A percentile compares a stretch with the other conserved stretches of the same genome.
Conservation (phyloP, 1,140 invertebrate species). For the Aphelinus certus region DNA sequence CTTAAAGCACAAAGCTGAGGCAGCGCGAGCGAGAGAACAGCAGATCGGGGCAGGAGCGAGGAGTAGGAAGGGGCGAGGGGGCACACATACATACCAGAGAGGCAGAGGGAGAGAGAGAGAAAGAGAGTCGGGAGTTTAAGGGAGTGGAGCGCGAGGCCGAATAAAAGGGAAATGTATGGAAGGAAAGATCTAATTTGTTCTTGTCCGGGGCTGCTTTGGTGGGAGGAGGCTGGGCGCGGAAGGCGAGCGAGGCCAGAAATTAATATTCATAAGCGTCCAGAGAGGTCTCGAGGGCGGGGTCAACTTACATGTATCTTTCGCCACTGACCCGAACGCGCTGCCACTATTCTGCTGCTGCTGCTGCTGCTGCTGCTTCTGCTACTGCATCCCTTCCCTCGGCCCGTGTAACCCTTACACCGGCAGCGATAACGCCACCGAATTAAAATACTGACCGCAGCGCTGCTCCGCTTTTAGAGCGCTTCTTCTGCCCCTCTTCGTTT, state of each 20-base stretch:
- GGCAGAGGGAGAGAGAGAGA: background rate
- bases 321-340: constrained; percentile 61
- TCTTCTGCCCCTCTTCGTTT: constrained; percentile 48
- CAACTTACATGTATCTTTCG: constrained; percentile 67
- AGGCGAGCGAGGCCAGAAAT: constrained; percentile 54
- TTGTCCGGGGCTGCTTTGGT: constrained; percentile 61
- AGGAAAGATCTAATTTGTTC: constrained; percentile 68
- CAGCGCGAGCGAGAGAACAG: constrained; percentile 31
- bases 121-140: background rate
- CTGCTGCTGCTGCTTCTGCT: background rate
- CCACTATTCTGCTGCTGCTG: background rate
- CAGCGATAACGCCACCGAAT: constrained; percentile 63
- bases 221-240: constrained; percentile 38
- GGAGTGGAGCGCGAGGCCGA: constrained; percentile 43
- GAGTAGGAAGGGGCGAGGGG: constrained; percentile 46
- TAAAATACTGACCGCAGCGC: constrained; percentile 63
- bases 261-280: constrained; percentile 68
- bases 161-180: constrained; percentile 67
- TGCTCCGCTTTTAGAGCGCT: constrained; percentile 41
- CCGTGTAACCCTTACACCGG: constrained; percentile 43
- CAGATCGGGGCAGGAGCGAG: constrained; percentile 42
- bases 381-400: constrained; percentile 30
- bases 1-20: constrained; percentile 39
- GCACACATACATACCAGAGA: background rate
- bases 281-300: constrained; percentile 65